phyloP scores from a whole-genome alignment of 2,113 vertebrate genomes.

The Geococcyx californianus region DNA sequence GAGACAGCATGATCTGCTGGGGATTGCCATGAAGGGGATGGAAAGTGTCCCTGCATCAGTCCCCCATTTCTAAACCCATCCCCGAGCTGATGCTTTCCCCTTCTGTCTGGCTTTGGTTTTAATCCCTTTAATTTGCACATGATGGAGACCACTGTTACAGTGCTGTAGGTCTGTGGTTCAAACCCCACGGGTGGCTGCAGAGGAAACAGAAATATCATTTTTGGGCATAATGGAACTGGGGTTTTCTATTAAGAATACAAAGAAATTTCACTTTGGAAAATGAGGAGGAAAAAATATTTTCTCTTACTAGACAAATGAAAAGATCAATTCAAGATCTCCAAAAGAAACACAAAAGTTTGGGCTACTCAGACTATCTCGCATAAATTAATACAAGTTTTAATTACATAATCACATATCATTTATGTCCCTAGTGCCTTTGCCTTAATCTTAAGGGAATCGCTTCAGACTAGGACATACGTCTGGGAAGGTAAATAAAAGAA shows the following conservation, averaged over 20 bases:
- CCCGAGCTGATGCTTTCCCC: not conserved
- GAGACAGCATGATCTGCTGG: not conserved
- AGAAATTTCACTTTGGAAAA: constrained; percentile 6
- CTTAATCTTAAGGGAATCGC: not conserved
- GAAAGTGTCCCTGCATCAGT: fast-evolving
- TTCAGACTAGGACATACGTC: not conserved
- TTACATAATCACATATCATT: not conserved
- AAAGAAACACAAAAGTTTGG: constrained; percentile 9
- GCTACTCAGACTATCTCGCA: not conserved
- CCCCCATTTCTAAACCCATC: not conserved
- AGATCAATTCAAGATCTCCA: not conserved
- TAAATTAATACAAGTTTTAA: constrained; percentile 6
- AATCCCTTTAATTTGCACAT: not conserved
- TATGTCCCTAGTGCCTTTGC: constrained; percentile 7
- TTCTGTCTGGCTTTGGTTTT: not conserved
- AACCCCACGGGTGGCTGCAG: not conserved
- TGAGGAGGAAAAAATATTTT: not conserved
- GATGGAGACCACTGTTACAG: not conserved
- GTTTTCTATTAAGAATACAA: constrained; percentile 28
- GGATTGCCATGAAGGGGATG: not conserved
- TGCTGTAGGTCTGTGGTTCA: constrained; percentile 61
- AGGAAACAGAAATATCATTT: constrained; percentile 14
- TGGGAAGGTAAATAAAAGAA: constrained; percentile 29
- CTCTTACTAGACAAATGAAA: not conserved
- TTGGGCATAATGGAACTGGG: not conserved